phyloP scores from a whole-genome alignment of 2,797 vertebrate species.

The Anguilla marmorata region DNA sequence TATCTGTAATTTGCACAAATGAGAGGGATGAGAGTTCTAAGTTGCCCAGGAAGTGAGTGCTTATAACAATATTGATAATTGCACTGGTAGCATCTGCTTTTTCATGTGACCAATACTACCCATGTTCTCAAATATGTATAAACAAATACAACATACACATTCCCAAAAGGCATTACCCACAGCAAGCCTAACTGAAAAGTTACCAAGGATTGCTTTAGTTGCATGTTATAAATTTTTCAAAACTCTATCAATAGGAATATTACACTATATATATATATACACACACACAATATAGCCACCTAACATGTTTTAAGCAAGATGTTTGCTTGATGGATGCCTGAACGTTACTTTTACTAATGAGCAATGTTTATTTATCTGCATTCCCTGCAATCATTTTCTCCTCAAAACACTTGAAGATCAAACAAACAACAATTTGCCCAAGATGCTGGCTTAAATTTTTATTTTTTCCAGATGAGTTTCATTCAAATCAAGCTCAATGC shows the following conservation, averaged over 20 bases:
- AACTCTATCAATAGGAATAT: neutral
- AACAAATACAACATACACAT: neutral
- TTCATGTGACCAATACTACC: neutral
- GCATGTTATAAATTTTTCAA: neutral
- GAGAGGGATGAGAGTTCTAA: no score
- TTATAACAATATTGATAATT: neutral
- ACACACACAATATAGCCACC: no score
- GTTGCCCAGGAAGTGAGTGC: no score
- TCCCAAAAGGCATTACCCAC: neutral
- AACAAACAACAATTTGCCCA: slow-evolving; percentile 39
- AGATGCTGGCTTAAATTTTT: slow-evolving; percentile 31
- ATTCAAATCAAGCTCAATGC: slow-evolving; percentile 26
- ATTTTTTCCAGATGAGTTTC: slow-evolving; percentile 44
- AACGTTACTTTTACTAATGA: slow-evolving; percentile 39
- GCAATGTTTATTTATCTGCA: slow-evolving; percentile 35
- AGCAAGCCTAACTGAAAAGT: neutral
- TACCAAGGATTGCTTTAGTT: neutral
- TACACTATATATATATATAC: neutral
- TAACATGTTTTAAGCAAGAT: neutral
- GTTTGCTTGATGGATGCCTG: slow-evolving; percentile 38
- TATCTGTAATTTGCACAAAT: no score
- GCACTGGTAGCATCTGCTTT: neutral
- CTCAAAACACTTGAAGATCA: slow-evolving; percentile 42
- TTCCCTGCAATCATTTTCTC: slow-evolving; percentile 37
- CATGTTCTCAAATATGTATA: neutral